Evolutionary conservation across 2,888 invertebrate genomes (phyloP).

Genomic region (Zaprionus obscuricornis): DNA sequence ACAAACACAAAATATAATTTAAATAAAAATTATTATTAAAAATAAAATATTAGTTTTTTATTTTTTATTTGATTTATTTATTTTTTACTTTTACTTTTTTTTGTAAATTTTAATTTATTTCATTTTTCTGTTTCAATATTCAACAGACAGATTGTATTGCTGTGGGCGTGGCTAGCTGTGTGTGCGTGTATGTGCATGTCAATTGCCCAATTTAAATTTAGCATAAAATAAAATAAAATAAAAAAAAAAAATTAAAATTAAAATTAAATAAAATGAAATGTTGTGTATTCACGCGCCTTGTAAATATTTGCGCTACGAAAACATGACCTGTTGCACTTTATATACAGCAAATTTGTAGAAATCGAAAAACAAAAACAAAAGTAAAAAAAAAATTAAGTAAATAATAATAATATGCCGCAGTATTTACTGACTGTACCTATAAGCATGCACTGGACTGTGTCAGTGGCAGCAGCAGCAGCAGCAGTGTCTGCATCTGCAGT

Average conservation of each 20-base stretch:
- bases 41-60: conserved; percentile 41
- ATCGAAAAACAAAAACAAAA: conserved; percentile 22
- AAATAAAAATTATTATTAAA: conserved; percentile 68
- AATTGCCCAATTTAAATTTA: conserved; percentile 53
- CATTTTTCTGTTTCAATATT: not conserved
- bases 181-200: conserved; percentile 53
- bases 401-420: conserved; percentile 37
- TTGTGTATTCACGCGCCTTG: conserved; percentile 68
- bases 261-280: too few relatives aligned
- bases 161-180: conserved; percentile 41
- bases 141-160: not conserved
- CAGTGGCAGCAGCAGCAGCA: not conserved
- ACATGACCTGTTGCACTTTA: conserved; percentile 74
- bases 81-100: conserved; percentile 17
- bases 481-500: not conserved
- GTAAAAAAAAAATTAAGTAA: conserved; percentile 27
- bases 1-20: conserved; percentile 68
- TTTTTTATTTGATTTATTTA: conserved; percentile 41
- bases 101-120: conserved; percentile 29
- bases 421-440: conserved; percentile 40
- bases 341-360: too few relatives aligned
- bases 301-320: conserved; percentile 64
- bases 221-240: conserved; percentile 28
- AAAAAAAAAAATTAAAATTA: too few relatives aligned
- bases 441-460: conserved; percentile 31